These are phyloP conservation scores for Pedetes capensis DNA, from an alignment of 2,113 vertebrate species.

Conservation along the genomic window DNA sequence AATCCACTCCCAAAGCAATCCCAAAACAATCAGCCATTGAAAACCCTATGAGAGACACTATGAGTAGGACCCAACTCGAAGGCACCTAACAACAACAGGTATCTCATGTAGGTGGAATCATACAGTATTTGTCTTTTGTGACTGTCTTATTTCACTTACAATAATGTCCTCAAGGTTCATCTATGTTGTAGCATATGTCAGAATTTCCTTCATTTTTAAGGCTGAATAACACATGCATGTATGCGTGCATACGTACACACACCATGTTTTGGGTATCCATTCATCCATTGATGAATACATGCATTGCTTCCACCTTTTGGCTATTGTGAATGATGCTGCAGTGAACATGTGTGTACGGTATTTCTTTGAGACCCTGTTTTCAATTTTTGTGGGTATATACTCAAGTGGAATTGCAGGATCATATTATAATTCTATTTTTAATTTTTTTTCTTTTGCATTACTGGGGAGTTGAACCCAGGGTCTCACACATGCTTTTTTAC, in stretches of 20 bases:
- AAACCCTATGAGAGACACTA: too few species aligned
- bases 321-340: not conserved
- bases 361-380: not conserved
- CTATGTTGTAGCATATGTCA: not conserved
- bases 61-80: too few species aligned
- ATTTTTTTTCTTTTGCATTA: too few species aligned
- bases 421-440: constrained; percentile 2
- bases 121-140: not conserved
- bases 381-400: not conserved
- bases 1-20: too few species aligned
- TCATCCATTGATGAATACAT: not conserved
- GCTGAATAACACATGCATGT: not conserved
- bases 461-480: too few species aligned
- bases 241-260: not conserved
- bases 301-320: not conserved
- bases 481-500: too few species aligned
- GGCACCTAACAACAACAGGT: too few species aligned
- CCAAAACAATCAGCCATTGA: too few species aligned
- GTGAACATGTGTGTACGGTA: not conserved
- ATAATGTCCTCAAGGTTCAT: not conserved
- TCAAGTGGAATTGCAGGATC: not conserved
- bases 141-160: not conserved
- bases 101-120: too few species aligned
- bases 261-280: not conserved
- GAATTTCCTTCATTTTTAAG: not conserved